phyloP scores from a whole-genome alignment of 1,140 invertebrate species.

The Drosophila cardini region DNA sequence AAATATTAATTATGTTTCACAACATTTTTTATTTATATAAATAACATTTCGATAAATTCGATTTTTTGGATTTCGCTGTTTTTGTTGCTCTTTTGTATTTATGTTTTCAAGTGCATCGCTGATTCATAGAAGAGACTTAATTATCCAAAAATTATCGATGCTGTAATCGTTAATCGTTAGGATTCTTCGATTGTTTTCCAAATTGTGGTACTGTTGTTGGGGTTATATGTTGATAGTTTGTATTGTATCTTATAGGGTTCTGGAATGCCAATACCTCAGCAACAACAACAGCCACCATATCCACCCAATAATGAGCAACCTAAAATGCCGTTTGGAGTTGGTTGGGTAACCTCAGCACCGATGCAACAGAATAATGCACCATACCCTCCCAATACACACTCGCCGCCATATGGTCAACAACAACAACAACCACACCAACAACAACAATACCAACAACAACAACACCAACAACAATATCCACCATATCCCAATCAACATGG shows the following conservation, averaged over 20 bases:
- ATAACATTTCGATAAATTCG: not conserved
- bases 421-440: not conserved
- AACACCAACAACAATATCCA: conserved; percentile 27
- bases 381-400: conserved; percentile 41
- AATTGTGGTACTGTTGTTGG: not conserved
- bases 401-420: conserved; percentile 29
- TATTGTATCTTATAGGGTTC: conserved; percentile 76
- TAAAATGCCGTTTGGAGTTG: conserved; percentile 77
- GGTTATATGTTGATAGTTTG: not conserved
- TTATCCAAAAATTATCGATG: not conserved
- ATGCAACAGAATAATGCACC: conserved; percentile 59
- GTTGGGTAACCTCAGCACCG: conserved; percentile 68
- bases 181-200: not conserved
- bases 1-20: too few relatives aligned
- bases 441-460: conserved; percentile 32
- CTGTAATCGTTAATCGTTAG: conserved; percentile 14
- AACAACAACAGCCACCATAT: conserved; percentile 50
- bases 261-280: conserved; percentile 71
- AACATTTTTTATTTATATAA: too few relatives aligned
- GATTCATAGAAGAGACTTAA: too few relatives aligned
- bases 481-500: conserved; percentile 43
- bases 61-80: not conserved
- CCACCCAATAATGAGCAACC: conserved; percentile 56
- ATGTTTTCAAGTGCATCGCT: too few relatives aligned
- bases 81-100: too few relatives aligned